Base-by-base conservation (phyloP, 2,888 invertebrate genomes). In the Aspidiotus destructor region DNA sequence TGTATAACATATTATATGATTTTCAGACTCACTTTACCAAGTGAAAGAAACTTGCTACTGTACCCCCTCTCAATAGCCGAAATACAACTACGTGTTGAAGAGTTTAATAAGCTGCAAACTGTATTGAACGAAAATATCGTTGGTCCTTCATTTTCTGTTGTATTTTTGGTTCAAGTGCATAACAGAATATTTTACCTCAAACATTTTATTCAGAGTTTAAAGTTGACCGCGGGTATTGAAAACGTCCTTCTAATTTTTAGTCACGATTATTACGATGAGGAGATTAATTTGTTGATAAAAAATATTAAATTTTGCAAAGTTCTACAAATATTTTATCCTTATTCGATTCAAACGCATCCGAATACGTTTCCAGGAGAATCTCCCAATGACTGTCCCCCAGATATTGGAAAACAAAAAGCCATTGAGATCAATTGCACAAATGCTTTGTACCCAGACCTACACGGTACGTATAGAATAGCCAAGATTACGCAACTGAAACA, bases 401-500 rank as follows among this genome's bases (percentile, higher is more conserved):
- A 92, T 75, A 86, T 88, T 41, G 87, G 88, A 74, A 84, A 83
- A 74, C 87, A 90, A 73, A 97, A 97, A 76, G 97, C 97, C 0
- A 77, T 88, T 72, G 82, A 85, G 73, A 79, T 84, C 69, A 87
- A 88, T 74, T 99, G 99, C 79, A 88, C 87, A 75, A 98, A 98
- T 78, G 94, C 95, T 0, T 79, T 87, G 11, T 86, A 89, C 77
- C 96, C 98, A 5, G 98, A 99, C 76, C 83, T 92, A 17, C 97
- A 98, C 79, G 98, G 97, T 0, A 97, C 99, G 77, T 99, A 97
- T 78, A 81, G 98, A 62, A 95, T 97, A 76, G 95, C 97, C 0
- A 91, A 91, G 75, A 94, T 95, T 77, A 93, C 96, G 0, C 98
- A 97, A 79, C 97, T 96, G 0, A 99, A 99, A 77, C 98, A 98